Evolutionary conservation across 1,140 invertebrate species (phyloP), one percentile per base, ranked within the genome.

Genomic region (Coenobita brevimanus): DNA sequence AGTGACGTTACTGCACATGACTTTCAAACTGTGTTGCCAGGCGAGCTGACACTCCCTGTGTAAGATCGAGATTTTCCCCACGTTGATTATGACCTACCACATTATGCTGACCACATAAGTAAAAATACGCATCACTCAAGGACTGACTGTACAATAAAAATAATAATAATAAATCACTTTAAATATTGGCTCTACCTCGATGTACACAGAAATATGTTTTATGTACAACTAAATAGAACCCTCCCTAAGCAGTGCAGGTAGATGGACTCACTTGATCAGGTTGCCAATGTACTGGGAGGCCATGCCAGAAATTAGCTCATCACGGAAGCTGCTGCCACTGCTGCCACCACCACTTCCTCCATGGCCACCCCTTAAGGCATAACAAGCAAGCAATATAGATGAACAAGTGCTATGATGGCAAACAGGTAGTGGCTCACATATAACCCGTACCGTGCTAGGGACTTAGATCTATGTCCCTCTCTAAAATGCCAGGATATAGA

Each of bases 251-350:
- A 50, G 46, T 50, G 17, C 46, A 50, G 46, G 17, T 17, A 50
- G 46, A 8, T 50, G 46, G 46, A 50, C 46, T 50, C 46, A 50
- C 46, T 17, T 81, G 30, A 87, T 43, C 41, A 87, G 38, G 27
- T 73, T 80, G 30, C 76, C 64, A 15, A 87, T 71, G 62, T 87
- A 87, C 76, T 87, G 85, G 24, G 85, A 80, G 41, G 85, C 85
- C 62, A 87, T 87, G 24, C 85, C 85, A 15, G 85, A 27, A 1
- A 87, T 87, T 33, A 87, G 41, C n/a, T 87, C 43, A 41, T 80
- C 64, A 10, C 76, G 27, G 50, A 87, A 80, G 4, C 76, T 76
- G 0, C 84, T 62, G 38, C 85, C 64, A 41, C 84, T 62, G 4
- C 84, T 75, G 4, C 84, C 84, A 2, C 84, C 84, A 27, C 76